phyloP scores from a whole-genome alignment of 2,797 vertebrate species.

The Kryptolebias ocellatus region DNA sequence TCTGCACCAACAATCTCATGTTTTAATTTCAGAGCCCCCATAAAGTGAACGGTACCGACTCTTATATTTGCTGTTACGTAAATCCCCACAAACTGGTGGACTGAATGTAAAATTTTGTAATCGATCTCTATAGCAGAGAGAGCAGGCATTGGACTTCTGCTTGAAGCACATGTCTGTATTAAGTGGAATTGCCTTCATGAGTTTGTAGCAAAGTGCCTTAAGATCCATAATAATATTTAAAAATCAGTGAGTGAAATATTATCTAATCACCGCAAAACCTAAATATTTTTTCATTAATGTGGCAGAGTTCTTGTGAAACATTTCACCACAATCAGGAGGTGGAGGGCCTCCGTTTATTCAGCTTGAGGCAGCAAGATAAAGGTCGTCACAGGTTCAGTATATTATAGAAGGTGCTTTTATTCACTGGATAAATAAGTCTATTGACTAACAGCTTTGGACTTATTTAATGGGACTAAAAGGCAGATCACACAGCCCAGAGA shows the following conservation, averaged over 20 bases:
- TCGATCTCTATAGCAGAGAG: too few relatives aligned
- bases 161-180: too few relatives aligned
- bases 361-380: constrained; percentile 70
- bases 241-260: constrained; percentile 17
- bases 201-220: background rate
- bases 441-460: constrained; percentile 48
- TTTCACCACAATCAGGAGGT: constrained; percentile 55
- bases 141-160: too few relatives aligned
- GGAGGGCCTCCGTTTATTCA: constrained; percentile 39
- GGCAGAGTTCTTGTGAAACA: constrained; percentile 36
- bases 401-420: constrained; percentile 66
- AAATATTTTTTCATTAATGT: constrained; percentile 45
- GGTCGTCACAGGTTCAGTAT: constrained; percentile 67
- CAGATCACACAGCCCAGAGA: constrained; percentile 34
- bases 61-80: too few relatives aligned
- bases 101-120: too few relatives aligned
- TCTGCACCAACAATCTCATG: too few relatives aligned
- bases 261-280: constrained; percentile 12
- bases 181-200: too few relatives aligned
- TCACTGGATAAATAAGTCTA: constrained; percentile 62
- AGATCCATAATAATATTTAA: background rate
- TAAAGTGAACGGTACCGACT: too few relatives aligned
- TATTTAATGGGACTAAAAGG: constrained; percentile 29
- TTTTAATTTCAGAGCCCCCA: too few relatives aligned
- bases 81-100: too few relatives aligned